A percentile compares a stretch with the other conserved stretches of the same genome.
Evolutionary conservation across 2,113 vertebrate species (phyloP).

Genomic region (Ciconia maguari): DNA sequence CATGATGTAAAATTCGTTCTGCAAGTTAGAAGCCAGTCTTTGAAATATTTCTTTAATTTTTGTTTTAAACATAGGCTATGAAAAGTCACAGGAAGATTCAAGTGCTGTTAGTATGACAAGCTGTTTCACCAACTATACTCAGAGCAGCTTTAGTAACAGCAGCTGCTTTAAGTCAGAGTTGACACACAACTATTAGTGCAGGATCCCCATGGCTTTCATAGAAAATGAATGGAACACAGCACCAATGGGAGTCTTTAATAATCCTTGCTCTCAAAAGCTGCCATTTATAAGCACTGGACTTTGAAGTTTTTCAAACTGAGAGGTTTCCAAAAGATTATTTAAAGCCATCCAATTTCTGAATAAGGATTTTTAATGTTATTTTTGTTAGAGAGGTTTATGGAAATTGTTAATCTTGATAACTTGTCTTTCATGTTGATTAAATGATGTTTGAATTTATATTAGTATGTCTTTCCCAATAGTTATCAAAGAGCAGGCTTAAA

Average conservation of each 20-base stretch:
- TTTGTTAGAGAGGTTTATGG: neutral
- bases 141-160: slow-evolving; percentile 31
- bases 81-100: slow-evolving; percentile 53
- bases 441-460: neutral
- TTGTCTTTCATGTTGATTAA: neutral
- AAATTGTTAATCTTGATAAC: neutral
- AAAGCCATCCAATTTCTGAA: slow-evolving; percentile 46
- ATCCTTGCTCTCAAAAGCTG: slow-evolving; percentile 33
- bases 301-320: slow-evolving; percentile 39
- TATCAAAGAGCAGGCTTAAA: neutral
- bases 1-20: slow-evolving; percentile 53
- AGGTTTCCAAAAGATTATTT: slow-evolving; percentile 47
- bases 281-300: neutral
- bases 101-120: slow-evolving; percentile 63
- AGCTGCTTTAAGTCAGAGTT: slow-evolving; percentile 42
- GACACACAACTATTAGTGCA: neutral
- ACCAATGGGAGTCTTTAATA: slow-evolving; percentile 47
- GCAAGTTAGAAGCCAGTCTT: slow-evolving; percentile 65
- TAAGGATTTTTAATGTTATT: neutral
- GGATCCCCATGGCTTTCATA: slow-evolving; percentile 38
- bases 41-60: slow-evolving; percentile 52
- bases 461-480: neutral
- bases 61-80: slow-evolving; percentile 63
- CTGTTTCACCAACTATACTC: slow-evolving; percentile 52
- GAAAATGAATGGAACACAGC: slow-evolving; percentile 38